phyloP scores from a whole-genome alignment of 2,888 invertebrate genomes.

The Taphrorychus bicolor region DNA sequence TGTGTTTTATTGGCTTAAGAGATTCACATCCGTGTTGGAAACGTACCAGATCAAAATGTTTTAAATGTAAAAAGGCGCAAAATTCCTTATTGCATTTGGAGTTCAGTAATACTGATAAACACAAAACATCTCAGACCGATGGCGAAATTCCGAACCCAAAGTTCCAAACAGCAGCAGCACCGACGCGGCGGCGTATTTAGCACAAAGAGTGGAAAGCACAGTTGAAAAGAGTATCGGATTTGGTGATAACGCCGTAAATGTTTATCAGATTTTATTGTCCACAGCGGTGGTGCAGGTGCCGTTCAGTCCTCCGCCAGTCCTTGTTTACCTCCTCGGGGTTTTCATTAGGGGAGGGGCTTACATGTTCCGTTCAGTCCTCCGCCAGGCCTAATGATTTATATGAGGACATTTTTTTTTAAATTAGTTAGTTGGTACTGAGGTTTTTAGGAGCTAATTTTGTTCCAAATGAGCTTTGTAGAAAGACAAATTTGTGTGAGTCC shows the following conservation, averaged over 20 bases:
- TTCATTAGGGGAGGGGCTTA: no score
- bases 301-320: no score
- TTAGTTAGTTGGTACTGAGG: slow-evolving; percentile 9
- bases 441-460: slow-evolving; percentile 5
- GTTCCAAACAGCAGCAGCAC: no score
- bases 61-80: slow-evolving; percentile 26
- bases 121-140: not conserved
- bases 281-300: slow-evolving; percentile 8
- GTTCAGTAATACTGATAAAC: not conserved
- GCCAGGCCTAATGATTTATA: no score
- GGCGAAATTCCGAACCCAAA: not conserved
- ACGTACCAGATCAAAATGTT: slow-evolving; percentile 25
- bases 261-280: slow-evolving; percentile 12
- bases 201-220: not conserved
- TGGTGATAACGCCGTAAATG: not conserved
- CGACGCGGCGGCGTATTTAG: no score
- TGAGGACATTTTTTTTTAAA: not conserved
- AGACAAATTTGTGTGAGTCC: slow-evolving; percentile 1
- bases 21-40: slow-evolving; percentile 14
- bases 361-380: no score
- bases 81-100: slow-evolving; percentile 24
- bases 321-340: no score
- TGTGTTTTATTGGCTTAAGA: slow-evolving; percentile 36
- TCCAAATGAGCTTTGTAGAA: slow-evolving; percentile 4
- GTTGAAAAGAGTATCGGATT: not conserved